phyloP scores from a whole-genome alignment of 2,113 vertebrate species.

The Grammatotria lemairii region DNA sequence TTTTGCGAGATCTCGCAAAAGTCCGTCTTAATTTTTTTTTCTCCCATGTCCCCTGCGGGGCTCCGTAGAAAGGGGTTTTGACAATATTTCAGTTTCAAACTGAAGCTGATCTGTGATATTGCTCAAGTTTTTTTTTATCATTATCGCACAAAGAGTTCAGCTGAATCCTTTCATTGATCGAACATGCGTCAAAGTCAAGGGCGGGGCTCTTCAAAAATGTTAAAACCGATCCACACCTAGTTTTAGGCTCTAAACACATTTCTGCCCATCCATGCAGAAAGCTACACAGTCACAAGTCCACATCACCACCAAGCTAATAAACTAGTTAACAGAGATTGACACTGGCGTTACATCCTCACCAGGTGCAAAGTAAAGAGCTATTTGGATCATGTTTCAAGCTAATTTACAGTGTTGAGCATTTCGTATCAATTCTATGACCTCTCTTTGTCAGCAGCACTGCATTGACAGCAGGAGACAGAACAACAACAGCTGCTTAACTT shows the following conservation, averaged over 20 bases:
- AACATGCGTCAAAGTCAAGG: neutral
- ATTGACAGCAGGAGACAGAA: neutral
- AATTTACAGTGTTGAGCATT: neutral
- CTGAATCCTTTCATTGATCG: neutral
- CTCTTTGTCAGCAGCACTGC: neutral
- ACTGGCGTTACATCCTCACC: neutral
- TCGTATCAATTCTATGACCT: neutral
- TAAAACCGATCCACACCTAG: neutral
- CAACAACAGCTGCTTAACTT: neutral
- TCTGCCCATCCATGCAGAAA: neutral
- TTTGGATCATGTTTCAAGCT: neutral
- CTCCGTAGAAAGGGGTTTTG: neutral
- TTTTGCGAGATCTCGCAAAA: no score
- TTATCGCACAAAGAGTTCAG: neutral
- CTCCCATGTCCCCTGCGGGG: no score
- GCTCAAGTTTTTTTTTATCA: fast-evolving
- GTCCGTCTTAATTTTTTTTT: no score
- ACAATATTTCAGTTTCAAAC: neutral
- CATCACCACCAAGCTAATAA: neutral
- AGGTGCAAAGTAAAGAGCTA: neutral
- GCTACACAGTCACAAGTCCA: neutral
- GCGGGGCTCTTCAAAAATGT: neutral
- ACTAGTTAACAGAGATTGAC: neutral
- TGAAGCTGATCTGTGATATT: neutral
- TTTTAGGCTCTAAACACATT: neutral